Evolutionary conservation across 2,888 invertebrate species (phyloP).

Genomic region (Saturnia japonica): DNA sequence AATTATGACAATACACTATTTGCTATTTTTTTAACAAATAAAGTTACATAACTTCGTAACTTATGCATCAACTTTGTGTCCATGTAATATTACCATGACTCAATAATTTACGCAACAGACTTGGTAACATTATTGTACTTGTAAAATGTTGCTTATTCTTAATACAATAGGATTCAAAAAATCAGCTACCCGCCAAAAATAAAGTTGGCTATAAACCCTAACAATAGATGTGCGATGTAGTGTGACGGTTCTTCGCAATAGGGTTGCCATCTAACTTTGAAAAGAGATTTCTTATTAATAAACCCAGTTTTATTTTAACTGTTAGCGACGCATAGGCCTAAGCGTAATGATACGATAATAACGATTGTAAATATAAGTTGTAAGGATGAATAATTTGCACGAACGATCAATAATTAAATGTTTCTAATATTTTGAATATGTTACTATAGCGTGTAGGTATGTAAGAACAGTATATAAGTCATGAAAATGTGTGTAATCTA

Average conservation of each 20-base stretch:
- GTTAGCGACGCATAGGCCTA: too few relatives aligned
- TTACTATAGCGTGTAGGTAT: too few relatives aligned
- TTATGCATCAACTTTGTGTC: constrained; percentile 1
- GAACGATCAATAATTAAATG: too few relatives aligned
- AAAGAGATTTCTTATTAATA: too few relatives aligned
- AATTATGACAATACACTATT: neutral
- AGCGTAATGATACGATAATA: too few relatives aligned
- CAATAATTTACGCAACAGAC: neutral
- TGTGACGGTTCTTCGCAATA: neutral
- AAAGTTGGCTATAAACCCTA: neutral
- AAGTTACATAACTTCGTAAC: neutral
- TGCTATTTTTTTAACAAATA: neutral
- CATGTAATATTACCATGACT: neutral
- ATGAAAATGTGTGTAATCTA: too few relatives aligned
- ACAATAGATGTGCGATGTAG: neutral
- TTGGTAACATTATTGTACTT: neutral
- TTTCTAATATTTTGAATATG: too few relatives aligned
- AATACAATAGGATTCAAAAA: neutral
- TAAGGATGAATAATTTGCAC: too few relatives aligned
- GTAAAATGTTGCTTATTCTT: neutral
- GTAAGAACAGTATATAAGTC: too few relatives aligned
- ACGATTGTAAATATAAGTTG: too few relatives aligned
- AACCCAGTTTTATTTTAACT: too few relatives aligned
- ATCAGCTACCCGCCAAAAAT: neutral
- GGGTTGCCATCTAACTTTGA: neutral